These are phyloP conservation scores for Ariopsis seemanni DNA, from an alignment of 2,113 vertebrate species.

Conservation along the genomic window DNA sequence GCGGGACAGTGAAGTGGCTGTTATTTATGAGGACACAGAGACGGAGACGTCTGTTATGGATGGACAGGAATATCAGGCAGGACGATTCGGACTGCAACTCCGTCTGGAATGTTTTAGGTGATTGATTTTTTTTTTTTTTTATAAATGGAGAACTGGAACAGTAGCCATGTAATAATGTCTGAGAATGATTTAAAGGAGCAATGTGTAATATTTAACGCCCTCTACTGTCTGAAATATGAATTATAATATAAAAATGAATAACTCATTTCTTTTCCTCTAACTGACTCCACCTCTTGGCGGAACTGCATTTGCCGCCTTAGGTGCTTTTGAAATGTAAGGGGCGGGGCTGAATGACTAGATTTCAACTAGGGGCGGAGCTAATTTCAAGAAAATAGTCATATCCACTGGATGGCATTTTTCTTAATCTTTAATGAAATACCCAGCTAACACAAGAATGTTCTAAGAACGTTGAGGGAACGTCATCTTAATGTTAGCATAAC, in stretches of 20 bases:
- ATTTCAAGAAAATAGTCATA: background rate
- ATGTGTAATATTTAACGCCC: background rate
- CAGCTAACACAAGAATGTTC: no score
- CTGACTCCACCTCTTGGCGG: background rate
- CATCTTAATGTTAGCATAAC: no score
- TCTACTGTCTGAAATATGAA: background rate
- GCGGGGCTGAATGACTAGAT: background rate
- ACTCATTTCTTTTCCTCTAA: background rate
- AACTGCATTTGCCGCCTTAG: background rate
- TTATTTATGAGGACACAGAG: conserved; percentile 87
- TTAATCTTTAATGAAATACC: background rate
- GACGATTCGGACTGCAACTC: conserved; percentile 78
- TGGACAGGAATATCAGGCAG: conserved; percentile 79
- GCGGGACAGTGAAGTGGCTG: conserved; percentile 93
- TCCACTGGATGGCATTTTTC: background rate
- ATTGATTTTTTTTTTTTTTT: background rate
- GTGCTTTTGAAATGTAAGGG: background rate
- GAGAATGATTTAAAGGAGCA: background rate
- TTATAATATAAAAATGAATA: background rate
- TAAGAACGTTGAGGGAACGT: no score
- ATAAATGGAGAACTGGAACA: background rate
- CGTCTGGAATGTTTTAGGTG: conserved; percentile 90
- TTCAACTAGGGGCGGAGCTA: background rate
- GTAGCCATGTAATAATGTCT: background rate
- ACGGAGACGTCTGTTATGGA: conserved; percentile 83